Evolutionary conservation across 2,888 invertebrate genomes (phyloP).

Genomic region (Heliconius cydno): DNA sequence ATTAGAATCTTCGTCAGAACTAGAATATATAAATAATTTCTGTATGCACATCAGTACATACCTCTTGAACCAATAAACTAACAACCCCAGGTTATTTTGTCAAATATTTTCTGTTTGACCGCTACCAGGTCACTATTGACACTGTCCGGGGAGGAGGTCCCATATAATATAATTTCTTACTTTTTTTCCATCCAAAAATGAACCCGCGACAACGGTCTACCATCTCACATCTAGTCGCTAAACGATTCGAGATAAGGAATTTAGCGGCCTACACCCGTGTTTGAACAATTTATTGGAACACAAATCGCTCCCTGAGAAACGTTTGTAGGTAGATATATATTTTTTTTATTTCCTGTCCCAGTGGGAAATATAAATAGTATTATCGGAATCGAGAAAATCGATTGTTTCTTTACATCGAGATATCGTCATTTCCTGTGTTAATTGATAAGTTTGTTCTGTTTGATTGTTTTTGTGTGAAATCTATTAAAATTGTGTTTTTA

Average conservation of each 20-base stretch:
- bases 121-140: constrained; percentile 35
- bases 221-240: constrained; percentile 55
- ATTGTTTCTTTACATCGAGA: constrained; percentile 17
- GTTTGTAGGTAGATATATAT: constrained; percentile 47
- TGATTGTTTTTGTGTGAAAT: not conserved
- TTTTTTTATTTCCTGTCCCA: constrained; percentile 63
- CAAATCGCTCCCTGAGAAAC: constrained; percentile 57
- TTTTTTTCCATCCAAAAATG: constrained; percentile 46
- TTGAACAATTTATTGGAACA: constrained; percentile 68
- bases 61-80: not conserved
- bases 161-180: constrained; percentile 25
- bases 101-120: constrained; percentile 11
- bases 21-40: not conserved
- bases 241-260: constrained; percentile 76
- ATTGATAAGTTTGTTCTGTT: not conserved
- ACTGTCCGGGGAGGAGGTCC: constrained; percentile 45
- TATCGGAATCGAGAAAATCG: constrained; percentile 54
- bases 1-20: too few species aligned
- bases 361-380: constrained; percentile 77
- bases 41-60: not conserved
- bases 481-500: not conserved
- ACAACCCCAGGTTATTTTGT: not conserved
- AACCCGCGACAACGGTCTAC: constrained; percentile 47
- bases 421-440: constrained; percentile 23
- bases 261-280: constrained; percentile 74